phyloP scores from a whole-genome alignment of 2,797 vertebrate genomes.

The Helarctos malayanus region DNA sequence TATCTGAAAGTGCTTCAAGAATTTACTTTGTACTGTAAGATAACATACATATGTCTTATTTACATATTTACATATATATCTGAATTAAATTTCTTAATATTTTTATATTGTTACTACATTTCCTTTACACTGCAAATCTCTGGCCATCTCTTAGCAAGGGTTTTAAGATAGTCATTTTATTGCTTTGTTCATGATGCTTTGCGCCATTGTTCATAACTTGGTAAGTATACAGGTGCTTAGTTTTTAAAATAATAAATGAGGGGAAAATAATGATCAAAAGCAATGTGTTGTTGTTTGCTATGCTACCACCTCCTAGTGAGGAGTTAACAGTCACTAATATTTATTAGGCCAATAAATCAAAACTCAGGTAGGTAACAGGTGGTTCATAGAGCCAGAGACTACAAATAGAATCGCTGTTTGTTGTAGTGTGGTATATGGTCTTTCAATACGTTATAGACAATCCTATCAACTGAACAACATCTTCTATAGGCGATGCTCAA shows the following conservation, averaged over 20 bases:
- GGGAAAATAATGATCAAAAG: not conserved
- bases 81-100: not conserved
- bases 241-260: not conserved
- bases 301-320: not conserved
- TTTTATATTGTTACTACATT: not conserved
- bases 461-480: not conserved
- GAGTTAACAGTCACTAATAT: not conserved
- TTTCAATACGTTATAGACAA: not conserved
- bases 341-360: not conserved
- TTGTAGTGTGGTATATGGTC: not conserved
- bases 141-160: not conserved
- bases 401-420: not conserved
- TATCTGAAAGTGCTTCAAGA: not conserved
- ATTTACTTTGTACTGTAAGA: conserved; percentile 25
- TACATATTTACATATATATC: not conserved
- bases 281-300: not conserved
- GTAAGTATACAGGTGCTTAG: not conserved
- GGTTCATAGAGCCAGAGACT: not conserved
- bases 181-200: not conserved
- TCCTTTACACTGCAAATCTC: not conserved
- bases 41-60: not conserved
- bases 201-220: not conserved
- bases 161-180: not conserved
- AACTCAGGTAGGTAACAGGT: not conserved
- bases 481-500: not conserved